Conservation (phyloP, 2,113 vertebrate species). For the Jacana jacana region DNA sequence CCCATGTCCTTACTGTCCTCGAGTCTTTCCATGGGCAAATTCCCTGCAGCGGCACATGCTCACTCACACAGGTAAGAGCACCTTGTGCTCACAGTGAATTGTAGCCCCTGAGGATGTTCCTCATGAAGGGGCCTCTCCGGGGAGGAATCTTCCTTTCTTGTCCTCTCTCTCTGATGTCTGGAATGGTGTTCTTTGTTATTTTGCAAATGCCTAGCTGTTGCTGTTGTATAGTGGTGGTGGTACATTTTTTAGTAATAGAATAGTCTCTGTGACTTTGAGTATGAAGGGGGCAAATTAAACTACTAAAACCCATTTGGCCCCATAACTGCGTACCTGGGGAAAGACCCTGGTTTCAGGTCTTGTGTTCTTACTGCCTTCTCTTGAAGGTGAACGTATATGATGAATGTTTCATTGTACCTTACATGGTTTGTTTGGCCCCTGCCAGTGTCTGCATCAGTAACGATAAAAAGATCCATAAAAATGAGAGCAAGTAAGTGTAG, state of each 20-base stretch:
- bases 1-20: constrained; percentile 91
- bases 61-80: constrained; percentile 90
- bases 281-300: neutral
- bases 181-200: neutral
- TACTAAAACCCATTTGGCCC: neutral
- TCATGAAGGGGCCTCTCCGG: fast-evolving
- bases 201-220: neutral
- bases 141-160: neutral
- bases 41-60: constrained; percentile 96
- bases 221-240: neutral
- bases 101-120: neutral
- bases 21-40: constrained; percentile 93
- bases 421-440: neutral
- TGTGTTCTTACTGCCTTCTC: neutral
- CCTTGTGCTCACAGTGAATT: neutral
- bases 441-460: neutral
- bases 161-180: neutral
- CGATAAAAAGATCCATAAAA: neutral
- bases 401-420: neutral
- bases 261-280: neutral
- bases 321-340: neutral
- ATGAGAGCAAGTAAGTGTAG: neutral
- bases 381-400: neutral
- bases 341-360: neutral
- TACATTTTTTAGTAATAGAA: neutral